These are phyloP conservation scores for Manis crassicaudata DNA, from an alignment of 2,797 vertebrate species.

Conservation along the genomic window DNA sequence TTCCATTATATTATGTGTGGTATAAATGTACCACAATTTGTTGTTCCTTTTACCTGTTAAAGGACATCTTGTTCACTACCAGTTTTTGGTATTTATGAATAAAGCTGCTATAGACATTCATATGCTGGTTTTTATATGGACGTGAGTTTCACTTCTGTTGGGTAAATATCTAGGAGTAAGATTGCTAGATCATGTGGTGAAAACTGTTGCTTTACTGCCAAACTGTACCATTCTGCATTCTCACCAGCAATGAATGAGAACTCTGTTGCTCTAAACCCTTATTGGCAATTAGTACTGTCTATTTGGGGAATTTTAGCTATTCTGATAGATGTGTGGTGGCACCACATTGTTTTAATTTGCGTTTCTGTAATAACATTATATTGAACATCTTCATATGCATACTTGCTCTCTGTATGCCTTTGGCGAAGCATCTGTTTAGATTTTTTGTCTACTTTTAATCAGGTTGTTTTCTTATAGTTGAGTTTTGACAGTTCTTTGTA, in stretches of 20 bases:
- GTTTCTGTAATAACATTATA: constrained; percentile 40
- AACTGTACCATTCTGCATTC: neutral
- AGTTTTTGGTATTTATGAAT: constrained; percentile 26
- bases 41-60: neutral
- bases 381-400: neutral
- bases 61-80: neutral
- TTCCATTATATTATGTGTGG: neutral
- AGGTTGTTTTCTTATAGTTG: constrained; percentile 24
- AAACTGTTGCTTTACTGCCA: neutral
- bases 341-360: constrained; percentile 37
- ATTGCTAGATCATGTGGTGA: neutral
- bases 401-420: constrained; percentile 13
- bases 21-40: neutral
- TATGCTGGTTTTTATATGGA: neutral
- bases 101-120: constrained; percentile 21
- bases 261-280: neutral
- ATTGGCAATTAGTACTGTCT: neutral
- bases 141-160: neutral
- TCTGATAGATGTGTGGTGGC: neutral
- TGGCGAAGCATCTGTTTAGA: neutral
- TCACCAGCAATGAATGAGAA: neutral
- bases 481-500: constrained; percentile 31
- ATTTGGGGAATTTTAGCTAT: constrained; percentile 4
- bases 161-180: neutral
- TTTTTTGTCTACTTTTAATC: constrained; percentile 3